Evolutionary conservation across 1,140 invertebrate genomes (phyloP), one percentile per base, ranked within the genome.

Genomic region (Ditylenchus dipsaci): DNA sequence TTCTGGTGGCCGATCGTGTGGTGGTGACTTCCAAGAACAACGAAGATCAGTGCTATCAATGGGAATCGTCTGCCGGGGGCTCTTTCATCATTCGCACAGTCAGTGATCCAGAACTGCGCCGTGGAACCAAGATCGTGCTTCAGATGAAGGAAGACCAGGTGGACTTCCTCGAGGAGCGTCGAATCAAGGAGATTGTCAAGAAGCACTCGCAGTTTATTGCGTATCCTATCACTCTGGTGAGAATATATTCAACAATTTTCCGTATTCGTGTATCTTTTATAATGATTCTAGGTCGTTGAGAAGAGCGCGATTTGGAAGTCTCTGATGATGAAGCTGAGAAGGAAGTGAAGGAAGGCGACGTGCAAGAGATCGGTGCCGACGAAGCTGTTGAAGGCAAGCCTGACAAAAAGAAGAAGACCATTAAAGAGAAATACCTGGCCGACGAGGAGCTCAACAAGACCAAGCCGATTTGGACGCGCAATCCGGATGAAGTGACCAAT

Each of bases 121-220:
- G 92, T 69, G 92, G 92, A 66, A 93, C 92, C 1, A 92, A 91
- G 84, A 92, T 95, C 79, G 88, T 90, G 13, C 87, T 95, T 38
- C 88, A 89, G 86, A 86, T 95, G 75, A 95, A 95, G 82, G 92
- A 95, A 84, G 92, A 95, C 83, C 90, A 93, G 78, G 87, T 88
- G 1, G 92, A 95, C 78, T 95, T 91, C 83, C 83, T 92, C 56
- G 93, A 97, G 83, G 94, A 97, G 83, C 87, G 88, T 70, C 91
- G 92, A 78, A 89, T 98, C 72, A 96, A 96, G 83, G 92, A 96
- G 79, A 90, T 98, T 33, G 92, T 98, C 0, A 97, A 96, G 88
- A 98, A 98, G 80, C 94, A 98, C 85, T 95, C 92, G 7, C 94
- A 98, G 85, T 98, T 98, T 85, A 98, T 98, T 86, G 93, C 93